phyloP scores from a whole-genome alignment of 2,888 invertebrate species.

The Steromphala cineraria region DNA sequence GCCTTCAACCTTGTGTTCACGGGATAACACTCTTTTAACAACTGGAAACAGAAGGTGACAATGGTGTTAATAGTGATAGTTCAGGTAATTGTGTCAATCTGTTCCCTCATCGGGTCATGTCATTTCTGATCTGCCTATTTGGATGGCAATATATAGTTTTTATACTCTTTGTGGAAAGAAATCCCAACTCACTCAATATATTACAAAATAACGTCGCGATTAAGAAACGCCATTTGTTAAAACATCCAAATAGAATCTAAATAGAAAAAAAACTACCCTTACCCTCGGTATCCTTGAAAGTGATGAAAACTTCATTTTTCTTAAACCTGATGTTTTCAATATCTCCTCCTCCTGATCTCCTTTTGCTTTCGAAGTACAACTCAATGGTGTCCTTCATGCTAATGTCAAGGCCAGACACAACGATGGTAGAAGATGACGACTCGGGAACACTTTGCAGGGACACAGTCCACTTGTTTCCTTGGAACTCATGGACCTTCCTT shows the following conservation, averaged over 20 bases:
- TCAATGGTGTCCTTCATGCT: slow-evolving; percentile 23
- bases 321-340: slow-evolving; percentile 20
- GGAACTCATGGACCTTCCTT: background rate
- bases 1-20: background rate
- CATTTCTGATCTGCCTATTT: too few species aligned
- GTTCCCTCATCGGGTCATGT: too few species aligned
- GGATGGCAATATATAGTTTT: too few species aligned
- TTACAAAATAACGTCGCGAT: too few species aligned
- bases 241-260: too few species aligned
- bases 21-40: background rate
- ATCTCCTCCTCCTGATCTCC: slow-evolving; percentile 33
- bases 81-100: too few species aligned
- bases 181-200: too few species aligned
- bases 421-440: background rate
- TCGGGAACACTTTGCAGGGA: background rate
- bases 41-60: background rate
- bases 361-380: slow-evolving; percentile 40
- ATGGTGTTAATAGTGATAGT: too few species aligned
- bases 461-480: background rate
- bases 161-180: too few species aligned
- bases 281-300: slow-evolving; percentile 1
- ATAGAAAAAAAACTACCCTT: background rate
- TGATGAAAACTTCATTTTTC: slow-evolving; percentile 7
- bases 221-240: too few species aligned
- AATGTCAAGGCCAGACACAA: background rate